Percentiles rank a stretch among this genome's conserved stretches.
phyloP scores from a whole-genome alignment of 2,797 vertebrate genomes.

The Linurgus olivaceus region DNA sequence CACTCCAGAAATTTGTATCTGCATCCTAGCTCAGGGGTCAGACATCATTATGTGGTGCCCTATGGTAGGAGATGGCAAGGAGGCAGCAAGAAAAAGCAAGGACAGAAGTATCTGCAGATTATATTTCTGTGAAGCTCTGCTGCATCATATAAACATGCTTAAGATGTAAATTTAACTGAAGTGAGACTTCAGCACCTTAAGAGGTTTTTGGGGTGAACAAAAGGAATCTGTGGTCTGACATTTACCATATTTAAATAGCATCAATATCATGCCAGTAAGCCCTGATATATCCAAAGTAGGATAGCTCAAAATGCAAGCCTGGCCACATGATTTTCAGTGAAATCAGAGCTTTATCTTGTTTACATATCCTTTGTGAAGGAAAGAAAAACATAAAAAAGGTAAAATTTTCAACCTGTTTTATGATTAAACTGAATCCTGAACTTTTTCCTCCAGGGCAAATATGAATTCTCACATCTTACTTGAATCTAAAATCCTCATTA shows the following conservation, averaged over 20 bases:
- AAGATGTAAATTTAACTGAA: neutral
- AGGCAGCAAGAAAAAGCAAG: neutral
- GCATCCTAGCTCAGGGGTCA: neutral
- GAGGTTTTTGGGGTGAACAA: neutral
- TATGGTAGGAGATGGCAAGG: neutral
- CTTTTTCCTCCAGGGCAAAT: neutral
- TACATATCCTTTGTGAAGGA: neutral
- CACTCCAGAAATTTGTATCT: neutral
- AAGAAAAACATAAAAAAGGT: neutral
- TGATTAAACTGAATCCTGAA: neutral
- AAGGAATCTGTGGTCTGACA: neutral
- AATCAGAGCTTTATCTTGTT: neutral
- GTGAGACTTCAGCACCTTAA: neutral
- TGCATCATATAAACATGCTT: neutral
- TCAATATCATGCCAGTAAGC: neutral
- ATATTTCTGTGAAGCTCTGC: neutral
- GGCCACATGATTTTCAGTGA: neutral
- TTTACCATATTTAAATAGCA: neutral
- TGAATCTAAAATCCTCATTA: neutral
- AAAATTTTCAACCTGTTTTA: neutral
- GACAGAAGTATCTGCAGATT: neutral
- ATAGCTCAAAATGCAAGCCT: neutral
- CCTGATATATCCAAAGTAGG: rapidly evolving
- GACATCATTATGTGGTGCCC: neutral
- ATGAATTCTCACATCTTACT: neutral